Conservation (phyloP, 2,888 invertebrate genomes). For the Aphodius granarius region DNA sequence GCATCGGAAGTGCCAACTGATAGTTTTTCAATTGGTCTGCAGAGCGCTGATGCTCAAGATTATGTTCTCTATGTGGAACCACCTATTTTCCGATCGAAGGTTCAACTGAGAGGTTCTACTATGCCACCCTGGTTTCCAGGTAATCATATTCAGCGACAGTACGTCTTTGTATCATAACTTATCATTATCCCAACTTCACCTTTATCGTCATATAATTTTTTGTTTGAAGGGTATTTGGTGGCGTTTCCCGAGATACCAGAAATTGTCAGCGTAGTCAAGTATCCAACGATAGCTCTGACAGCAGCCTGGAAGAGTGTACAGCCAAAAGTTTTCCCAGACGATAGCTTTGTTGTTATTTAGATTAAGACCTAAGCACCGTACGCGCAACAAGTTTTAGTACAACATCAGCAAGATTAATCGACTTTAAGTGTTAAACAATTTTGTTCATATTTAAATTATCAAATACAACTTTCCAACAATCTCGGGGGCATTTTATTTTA, state of each 20-base stretch:
- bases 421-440: neutral
- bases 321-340: slow-evolving; percentile 48
- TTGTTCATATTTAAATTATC: neutral
- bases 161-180: too few relatives aligned
- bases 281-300: slow-evolving; percentile 46
- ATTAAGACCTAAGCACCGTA: neutral
- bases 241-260: slow-evolving; percentile 48
- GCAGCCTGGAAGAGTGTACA: slow-evolving; percentile 49
- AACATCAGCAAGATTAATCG: neutral
- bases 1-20: neutral
- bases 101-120: slow-evolving; percentile 48
- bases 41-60: slow-evolving; percentile 42
- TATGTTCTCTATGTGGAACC: slow-evolving; percentile 47
- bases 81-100: slow-evolving; percentile 44
- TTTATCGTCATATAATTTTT: neutral
- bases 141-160: slow-evolving; percentile 24
- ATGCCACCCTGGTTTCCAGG: slow-evolving; percentile 51
- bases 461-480: neutral
- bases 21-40: slow-evolving; percentile 2
- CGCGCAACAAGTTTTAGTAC: neutral
- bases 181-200: too few relatives aligned
- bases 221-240: slow-evolving; percentile 46
- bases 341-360: slow-evolving; percentile 36
- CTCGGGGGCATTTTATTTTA: neutral
- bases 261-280: slow-evolving; percentile 42